These are phyloP conservation scores for Oxystoma pomonae DNA, from an alignment of 2,888 invertebrate species.

Conservation along the genomic window DNA sequence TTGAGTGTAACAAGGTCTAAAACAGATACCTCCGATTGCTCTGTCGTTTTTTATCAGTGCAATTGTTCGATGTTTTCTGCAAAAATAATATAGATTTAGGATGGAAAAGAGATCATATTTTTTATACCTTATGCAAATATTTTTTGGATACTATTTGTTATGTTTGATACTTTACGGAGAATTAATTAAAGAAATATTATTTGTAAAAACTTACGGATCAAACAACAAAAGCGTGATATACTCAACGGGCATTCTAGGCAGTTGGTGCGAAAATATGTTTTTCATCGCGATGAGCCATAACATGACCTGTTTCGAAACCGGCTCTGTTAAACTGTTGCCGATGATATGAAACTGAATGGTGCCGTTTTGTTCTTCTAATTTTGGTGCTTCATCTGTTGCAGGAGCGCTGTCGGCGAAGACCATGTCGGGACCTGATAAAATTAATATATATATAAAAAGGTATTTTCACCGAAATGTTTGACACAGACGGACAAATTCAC, in stretches of 20 bases:
- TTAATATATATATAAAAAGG: too few species aligned
- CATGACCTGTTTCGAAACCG: slow-evolving; percentile 86
- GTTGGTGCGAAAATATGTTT: slow-evolving; percentile 91
- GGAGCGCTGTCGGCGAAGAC: slow-evolving; percentile 81
- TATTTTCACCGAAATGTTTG: too few species aligned
- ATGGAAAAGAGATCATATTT: background rate
- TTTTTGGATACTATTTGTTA: too few species aligned
- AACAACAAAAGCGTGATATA: slow-evolving; percentile 94
- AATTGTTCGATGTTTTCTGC: slow-evolving; percentile 87
- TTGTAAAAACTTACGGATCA: slow-evolving; percentile 77
- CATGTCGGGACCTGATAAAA: slow-evolving; percentile 46
- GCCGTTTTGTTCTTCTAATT: slow-evolving; percentile 83
- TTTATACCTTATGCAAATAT: too few species aligned
- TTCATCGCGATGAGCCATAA: slow-evolving; percentile 90
- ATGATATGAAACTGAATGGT: slow-evolving; percentile 92
- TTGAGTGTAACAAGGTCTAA: slow-evolving; percentile 87
- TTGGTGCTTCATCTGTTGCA: slow-evolving; percentile 81
- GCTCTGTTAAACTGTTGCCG: slow-evolving; percentile 84
- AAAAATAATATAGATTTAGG: slow-evolving; percentile 7
- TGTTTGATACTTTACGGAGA: background rate
- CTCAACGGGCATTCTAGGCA: slow-evolving; percentile 96
- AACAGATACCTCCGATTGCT: slow-evolving; percentile 97
- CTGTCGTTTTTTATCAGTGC: slow-evolving; percentile 86
- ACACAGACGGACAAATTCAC: too few species aligned
- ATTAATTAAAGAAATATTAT: background rate